Conservation (phyloP, 2,888 invertebrate species). For the Drosophila pegasa region DNA sequence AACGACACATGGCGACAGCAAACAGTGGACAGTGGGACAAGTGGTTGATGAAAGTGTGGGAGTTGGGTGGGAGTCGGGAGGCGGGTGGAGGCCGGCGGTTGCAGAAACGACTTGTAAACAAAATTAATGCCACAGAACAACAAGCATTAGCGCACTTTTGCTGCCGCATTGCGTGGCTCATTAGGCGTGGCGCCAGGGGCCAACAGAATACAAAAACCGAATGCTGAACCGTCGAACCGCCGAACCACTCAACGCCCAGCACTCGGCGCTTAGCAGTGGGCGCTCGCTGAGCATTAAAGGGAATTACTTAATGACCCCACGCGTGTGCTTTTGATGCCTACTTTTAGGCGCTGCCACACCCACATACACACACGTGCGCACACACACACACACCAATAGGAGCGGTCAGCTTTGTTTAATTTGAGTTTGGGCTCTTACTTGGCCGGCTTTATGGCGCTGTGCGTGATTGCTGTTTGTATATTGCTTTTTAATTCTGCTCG, state of each 20-base stretch:
- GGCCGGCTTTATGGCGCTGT: conserved; percentile 36
- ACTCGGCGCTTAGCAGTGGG: background rate
- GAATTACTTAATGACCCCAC: conserved; percentile 79
- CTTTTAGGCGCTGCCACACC: conserved; percentile 58
- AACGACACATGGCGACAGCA: conserved; percentile 61
- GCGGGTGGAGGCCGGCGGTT: background rate
- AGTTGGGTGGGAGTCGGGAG: background rate
- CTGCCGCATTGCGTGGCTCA: conserved; percentile 72
- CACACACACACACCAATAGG: conserved; percentile 1
- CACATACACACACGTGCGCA: conserved; percentile 14
- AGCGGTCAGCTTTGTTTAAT: conserved; percentile 62
- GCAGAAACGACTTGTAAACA: conserved; percentile 79
- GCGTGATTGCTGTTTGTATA: conserved; percentile 77
- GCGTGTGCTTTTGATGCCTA: conserved; percentile 76
- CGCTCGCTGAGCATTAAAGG: conserved; percentile 60
- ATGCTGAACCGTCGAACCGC: conserved; percentile 6
- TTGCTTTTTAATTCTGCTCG: conserved; percentile 78
- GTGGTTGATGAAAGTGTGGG: background rate
- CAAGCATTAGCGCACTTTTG: conserved; percentile 76
- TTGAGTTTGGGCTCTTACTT: conserved; percentile 47
- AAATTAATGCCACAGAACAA: conserved; percentile 78
- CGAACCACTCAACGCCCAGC: conserved; percentile 18
- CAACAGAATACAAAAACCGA: conserved; percentile 12
- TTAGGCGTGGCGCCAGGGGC: conserved; percentile 52
- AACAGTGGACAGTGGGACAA: conserved; percentile 4